Base-by-base conservation (phyloP, 2,888 invertebrate species). In the Amiota minor region DNA sequence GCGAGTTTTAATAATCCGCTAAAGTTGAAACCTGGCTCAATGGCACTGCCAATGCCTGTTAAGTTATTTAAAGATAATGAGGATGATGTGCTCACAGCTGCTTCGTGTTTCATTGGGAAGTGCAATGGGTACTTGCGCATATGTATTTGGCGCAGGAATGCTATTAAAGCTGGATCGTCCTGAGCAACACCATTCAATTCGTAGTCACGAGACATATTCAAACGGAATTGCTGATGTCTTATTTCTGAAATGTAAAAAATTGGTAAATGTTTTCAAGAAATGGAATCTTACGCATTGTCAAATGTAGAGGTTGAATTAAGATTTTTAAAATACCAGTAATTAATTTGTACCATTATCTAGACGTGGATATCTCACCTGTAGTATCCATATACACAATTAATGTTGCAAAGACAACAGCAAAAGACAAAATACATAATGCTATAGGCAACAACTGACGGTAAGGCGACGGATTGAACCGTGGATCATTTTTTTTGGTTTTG, bases 381-480 rank as follows among this genome's bases (percentile, higher is more conserved):
- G 94, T 94, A 88, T 95, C 94, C 93, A 95, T 95, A 89, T 95
- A 95, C 79, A 95, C 92, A 62, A 95, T 92, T 78, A 95, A 91
- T 85, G 94, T 91, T 12, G 94, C 94, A 93, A 95, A 94, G 47
- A 95, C 95, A 47, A 94, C 94, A 74, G 95, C 94, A 90, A 95
- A 95, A 11, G 95, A 95, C 76, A 95, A 91, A 78, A 95, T 91
- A 90, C 95, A 95, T 78, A 94, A 90, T 65, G 93, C 92, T 49
- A 94, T 92, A 0, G 95, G 95, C 84, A 94, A 89, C 74, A 94
- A 89, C 79, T 90, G 89, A 79, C 90, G 88, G 78, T 89, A 89
- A 76, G 88, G 88, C 79, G 90, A 89, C 72, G 89, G 88, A 76
- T 86, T 88, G 79, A 88, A 80, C 70, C 87, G 85, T 70, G 87